Evolutionary conservation across 2,113 vertebrate genomes (phyloP), one percentile per base, ranked within the genome.

Genomic region (Fulmarus glacialis): DNA sequence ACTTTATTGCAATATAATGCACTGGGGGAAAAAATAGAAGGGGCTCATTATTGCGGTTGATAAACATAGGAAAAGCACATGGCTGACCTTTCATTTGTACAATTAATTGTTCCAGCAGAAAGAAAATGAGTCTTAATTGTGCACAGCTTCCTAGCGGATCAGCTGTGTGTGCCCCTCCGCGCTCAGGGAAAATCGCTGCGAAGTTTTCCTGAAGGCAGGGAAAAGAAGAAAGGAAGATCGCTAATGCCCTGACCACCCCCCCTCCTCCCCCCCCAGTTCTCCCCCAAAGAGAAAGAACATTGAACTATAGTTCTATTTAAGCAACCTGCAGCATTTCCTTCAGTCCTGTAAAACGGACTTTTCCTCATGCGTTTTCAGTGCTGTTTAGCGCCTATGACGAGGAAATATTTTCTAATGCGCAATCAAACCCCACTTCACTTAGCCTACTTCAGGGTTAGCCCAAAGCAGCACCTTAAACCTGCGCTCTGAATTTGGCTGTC

Each of bases 1-100:
- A 4, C 47, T 95, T 91, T 58, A 70, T 88, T 91, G 78, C 74
- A 14, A 34, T 50, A 58, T 88, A 93, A 96, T 70, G 42, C 82
- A 43, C 87, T 62, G 50, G 23, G 62, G 45, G 52, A 10, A 45
- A 59, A 80, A 94, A 96, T 87, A 94, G 94, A 96, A 96, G 93
- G 93, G 59, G 71, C 62, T 97, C 42, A 86, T 95, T 97, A 91
- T 56, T 83, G 82, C 81, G 89, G 70, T 96, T 95, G 91, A 96
- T 95, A 96, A 96, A 97, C 94, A 95, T 58, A 73, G 89, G 84
- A 67, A 86, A 96, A 90, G 94, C 95, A 94, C 84, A 96, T 87
- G 91, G 63, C 91, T 95, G 96, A 96, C 95, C 93, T 94, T 95
- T 96, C 89, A 93, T 96, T 95, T 95, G 93, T 93, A 93, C 93